These are phyloP conservation scores for Smittia aterrima DNA, from an alignment of 2,888 invertebrate species.

Conservation along the genomic window DNA sequence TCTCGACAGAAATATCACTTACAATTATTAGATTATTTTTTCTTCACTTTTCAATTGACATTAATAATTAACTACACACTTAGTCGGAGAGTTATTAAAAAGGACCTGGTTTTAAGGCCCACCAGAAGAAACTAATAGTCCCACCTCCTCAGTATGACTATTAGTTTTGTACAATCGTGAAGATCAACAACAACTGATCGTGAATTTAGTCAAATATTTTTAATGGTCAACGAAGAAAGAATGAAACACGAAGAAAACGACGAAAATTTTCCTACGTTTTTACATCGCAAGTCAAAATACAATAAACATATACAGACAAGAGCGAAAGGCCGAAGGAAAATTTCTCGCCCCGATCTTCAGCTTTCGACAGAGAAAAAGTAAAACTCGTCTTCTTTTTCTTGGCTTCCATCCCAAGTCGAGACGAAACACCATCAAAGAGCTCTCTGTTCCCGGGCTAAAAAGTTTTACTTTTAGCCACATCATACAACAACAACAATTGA, in stretches of 20 bases:
- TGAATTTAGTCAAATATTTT: slow-evolving; percentile 38
- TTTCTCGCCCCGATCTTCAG: slow-evolving; percentile 6
- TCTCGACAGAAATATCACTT: slow-evolving; percentile 5
- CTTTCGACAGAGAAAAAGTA: neutral
- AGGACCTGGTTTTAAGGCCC: slow-evolving; percentile 6
- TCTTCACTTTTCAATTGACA: slow-evolving; percentile 31
- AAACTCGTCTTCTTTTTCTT: neutral
- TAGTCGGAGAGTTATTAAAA: slow-evolving; percentile 23
- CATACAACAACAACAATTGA: neutral
- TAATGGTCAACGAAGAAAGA: slow-evolving; percentile 37
- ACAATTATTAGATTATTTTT: slow-evolving; percentile 28
- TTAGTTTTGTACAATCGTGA: slow-evolving; percentile 37
- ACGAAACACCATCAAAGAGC: neutral
- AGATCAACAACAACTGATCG: slow-evolving; percentile 42
- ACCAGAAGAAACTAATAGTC: slow-evolving; percentile 26
- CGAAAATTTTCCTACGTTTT: slow-evolving; percentile 36
- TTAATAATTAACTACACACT: slow-evolving; percentile 37
- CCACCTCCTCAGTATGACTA: slow-evolving; percentile 22
- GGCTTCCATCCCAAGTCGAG: slow-evolving; percentile 7
- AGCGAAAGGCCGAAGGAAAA: slow-evolving; percentile 6
- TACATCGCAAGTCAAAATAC: slow-evolving; percentile 39
- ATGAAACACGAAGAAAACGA: slow-evolving; percentile 39
- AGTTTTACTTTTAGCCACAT: neutral
- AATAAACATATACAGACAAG: slow-evolving; percentile 36
- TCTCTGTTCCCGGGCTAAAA: neutral